These are phyloP conservation scores for Cyprinodon diabolis DNA, from an alignment of 2,797 vertebrate genomes.

Conservation along the genomic window DNA sequence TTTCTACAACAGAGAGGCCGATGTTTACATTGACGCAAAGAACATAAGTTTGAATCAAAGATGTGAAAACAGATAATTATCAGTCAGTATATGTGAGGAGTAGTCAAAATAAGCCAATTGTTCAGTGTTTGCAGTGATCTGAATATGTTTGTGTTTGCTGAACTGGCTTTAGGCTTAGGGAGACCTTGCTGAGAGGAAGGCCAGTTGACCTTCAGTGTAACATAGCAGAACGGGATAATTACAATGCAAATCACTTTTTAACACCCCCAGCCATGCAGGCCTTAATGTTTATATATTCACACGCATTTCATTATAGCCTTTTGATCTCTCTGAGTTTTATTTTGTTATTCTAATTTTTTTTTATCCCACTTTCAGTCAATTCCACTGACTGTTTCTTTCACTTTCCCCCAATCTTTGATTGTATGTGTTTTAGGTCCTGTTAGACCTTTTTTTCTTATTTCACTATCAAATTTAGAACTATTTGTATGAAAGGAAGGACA, in stretches of 20 bases:
- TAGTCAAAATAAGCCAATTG: background rate
- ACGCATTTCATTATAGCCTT: constrained; percentile 18
- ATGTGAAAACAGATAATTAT: background rate
- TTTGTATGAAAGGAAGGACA: too few relatives aligned
- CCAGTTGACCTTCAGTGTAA: constrained; percentile 51
- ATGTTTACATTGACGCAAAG: too few relatives aligned
- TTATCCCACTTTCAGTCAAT: constrained; percentile 2
- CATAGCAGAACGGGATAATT: constrained; percentile 58
- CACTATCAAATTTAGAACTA: too few relatives aligned
- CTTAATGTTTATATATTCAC: constrained; percentile 28
- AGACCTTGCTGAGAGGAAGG: constrained; percentile 35
- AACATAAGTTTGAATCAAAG: background rate
- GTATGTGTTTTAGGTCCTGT: background rate
- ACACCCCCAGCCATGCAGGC: constrained; percentile 15
- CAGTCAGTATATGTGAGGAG: background rate
- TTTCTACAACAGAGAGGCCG: too few relatives aligned
- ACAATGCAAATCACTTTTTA: constrained; percentile 39
- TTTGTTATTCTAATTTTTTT: constrained; percentile 17
- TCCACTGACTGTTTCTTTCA: background rate
- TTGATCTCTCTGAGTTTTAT: constrained; percentile 22
- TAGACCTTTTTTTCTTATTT: too few relatives aligned
- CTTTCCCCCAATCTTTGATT: background rate
- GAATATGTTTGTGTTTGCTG: constrained; percentile 20
- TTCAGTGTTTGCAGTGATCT: constrained; percentile 10
- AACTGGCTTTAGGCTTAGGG: constrained; percentile 23